Base-by-base conservation (phyloP, 2,888 invertebrate species). In the Erpobdella octoculata region DNA sequence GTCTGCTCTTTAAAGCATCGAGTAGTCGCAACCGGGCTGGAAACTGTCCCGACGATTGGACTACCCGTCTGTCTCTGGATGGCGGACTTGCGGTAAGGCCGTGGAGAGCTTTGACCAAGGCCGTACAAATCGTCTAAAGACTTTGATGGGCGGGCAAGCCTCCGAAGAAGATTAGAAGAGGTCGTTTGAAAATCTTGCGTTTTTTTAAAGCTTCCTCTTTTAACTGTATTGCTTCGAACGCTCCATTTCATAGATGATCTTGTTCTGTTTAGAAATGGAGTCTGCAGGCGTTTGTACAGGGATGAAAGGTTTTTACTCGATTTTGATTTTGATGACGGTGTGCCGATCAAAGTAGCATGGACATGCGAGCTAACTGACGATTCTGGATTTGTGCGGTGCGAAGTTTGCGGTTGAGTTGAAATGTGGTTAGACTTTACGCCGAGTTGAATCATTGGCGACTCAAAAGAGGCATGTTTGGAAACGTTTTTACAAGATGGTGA, bases 71-170 rank as follows among this genome's bases (percentile, higher is more conserved):
- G n/a, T n/a, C n/a, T n/a, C n/a, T n/a, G n/a, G n/a, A n/a, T n/a
- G n/a, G n/a, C n/a, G n/a, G n/a, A n/a, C n/a, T n/a, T n/a, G n/a
- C n/a, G n/a, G n/a, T n/a, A n/a, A n/a, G n/a, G n/a, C n/a, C n/a
- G 53, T 8, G 53, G 53, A 6, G 53, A 53, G 28, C 53, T 53
- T 4, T 28, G 53, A 6, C 53, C 53, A 9, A 53, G 21, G 5
- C 53, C 53, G 18, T 53, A 53, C 53, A 53, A 53, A 53, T 53
- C 53, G n/a, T 53, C 53, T 53, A 53, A 53, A 53, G 53, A 53
- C 28, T 53, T 53, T 53, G 53, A 53, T 8, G n/a, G 21, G 21
- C 53, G 5, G 53, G 28, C 21, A 9, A 53, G 53, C 21, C 53
- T 53, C 6, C 28, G 53, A 6, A 25, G n/a, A n/a, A n/a, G n/a